These are phyloP conservation scores for Sphenodon punctatus DNA, from an alignment of 2,797 vertebrate species.

Conservation along the genomic window DNA sequence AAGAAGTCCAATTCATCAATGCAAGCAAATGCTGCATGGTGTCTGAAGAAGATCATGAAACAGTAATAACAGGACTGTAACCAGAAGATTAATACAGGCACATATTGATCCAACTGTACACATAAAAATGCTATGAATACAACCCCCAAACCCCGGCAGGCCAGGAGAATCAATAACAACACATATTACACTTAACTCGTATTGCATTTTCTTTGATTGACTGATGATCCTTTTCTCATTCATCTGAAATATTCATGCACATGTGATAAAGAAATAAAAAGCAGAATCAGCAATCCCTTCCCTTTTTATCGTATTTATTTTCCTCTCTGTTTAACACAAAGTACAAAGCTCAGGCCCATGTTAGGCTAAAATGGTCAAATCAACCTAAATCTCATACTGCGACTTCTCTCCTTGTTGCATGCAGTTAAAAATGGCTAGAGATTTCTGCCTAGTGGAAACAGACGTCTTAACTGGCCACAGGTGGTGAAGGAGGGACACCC, in stretches of 20 bases:
- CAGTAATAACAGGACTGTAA: slow-evolving; percentile 22
- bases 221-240: background rate
- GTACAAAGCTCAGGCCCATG: background rate
- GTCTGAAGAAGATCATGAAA: slow-evolving; percentile 34
- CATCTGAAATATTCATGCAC: background rate
- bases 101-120: background rate
- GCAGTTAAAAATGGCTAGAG: no score
- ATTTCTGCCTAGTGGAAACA: no score
- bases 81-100: slow-evolving; percentile 6
- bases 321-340: rapidly evolving
- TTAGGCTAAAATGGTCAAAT: background rate
- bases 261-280: background rate
- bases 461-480: no score
- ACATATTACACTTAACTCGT: background rate
- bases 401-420: no score
- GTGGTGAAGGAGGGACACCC: no score
- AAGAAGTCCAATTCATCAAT: background rate
- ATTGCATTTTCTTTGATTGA: background rate
- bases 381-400: background rate
- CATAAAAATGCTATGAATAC: background rate
- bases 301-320: background rate
- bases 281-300: background rate
- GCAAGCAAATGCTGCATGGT: background rate
- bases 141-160: background rate
- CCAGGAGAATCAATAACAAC: background rate